These are phyloP conservation scores for Chloroceryle aenea DNA, from an alignment of 2,113 vertebrate genomes.

Conservation along the genomic window DNA sequence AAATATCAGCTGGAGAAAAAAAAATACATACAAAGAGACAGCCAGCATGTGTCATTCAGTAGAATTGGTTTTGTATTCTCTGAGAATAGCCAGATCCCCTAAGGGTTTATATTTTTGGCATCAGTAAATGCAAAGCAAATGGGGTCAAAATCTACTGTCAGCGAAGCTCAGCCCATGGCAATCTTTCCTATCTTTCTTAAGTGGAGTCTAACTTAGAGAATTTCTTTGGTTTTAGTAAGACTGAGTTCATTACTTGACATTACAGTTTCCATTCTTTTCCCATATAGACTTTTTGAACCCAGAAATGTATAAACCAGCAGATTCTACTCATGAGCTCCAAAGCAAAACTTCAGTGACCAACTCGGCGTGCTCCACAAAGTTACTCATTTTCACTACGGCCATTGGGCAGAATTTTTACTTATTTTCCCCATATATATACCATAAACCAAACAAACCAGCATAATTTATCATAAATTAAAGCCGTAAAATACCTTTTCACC, in stretches of 20 bases:
- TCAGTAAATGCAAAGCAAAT: background rate
- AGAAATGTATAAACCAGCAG: background rate
- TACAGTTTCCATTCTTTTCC: background rate
- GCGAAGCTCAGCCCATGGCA: background rate
- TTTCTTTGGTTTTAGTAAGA: background rate
- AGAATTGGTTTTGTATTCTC: background rate
- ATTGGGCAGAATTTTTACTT: background rate
- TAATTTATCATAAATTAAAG: conserved; percentile 23
- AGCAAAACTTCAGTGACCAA: background rate
- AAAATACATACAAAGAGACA: background rate
- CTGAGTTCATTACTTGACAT: background rate
- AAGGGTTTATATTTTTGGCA: background rate
- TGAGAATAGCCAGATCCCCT: background rate
- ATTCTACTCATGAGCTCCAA: background rate
- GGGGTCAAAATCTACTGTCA: background rate
- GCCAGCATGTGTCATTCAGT: background rate
- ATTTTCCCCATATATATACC: background rate
- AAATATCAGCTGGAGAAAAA: background rate
- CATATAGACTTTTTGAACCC: background rate
- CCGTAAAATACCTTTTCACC: background rate
- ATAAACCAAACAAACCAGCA: background rate
- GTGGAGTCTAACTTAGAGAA: background rate
- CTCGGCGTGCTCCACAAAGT: background rate
- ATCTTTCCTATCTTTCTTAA: background rate
- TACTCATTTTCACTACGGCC: background rate